Evolutionary conservation across 1,140 invertebrate genomes (phyloP), one percentile per base, ranked within the genome.

Genomic region (Platyscapa corneri): DNA sequence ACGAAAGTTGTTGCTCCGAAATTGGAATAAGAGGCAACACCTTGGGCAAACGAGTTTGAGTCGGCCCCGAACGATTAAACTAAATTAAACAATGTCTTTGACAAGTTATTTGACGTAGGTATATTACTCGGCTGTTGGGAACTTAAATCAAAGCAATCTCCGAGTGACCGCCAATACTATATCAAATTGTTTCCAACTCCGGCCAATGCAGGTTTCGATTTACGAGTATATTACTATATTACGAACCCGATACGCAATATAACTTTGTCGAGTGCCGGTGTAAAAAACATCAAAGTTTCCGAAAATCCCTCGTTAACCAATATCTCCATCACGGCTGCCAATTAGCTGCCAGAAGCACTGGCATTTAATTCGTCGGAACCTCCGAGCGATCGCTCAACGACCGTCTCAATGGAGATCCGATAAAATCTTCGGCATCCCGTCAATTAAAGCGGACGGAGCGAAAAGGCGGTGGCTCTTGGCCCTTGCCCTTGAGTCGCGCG

Each of bases 21-120:
- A 32, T 67, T 67, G 27, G 42, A 74, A 74, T 42, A 74, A 74
- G 42, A 42, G 42, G 1, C 23, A 42, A n/a, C 70, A 74, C 37
- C 70, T 42, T 42, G 1, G 30, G 27, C 70, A n/a, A 74, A 39
- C 10, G 20, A 42, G 27, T 42, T 74, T 10, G 23, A 39, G 67
- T 72, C 39, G n/a, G n/a, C 14, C 23, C 18, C 5, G 16, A 74
- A 3, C 16, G 27, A 27, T 74, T 74, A 74, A 74, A 74, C 23
- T 74, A 42, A 42, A 74, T 74, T 20, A 74, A 74, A 74, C 70
- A 74, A 74, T 76, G 75, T 34, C 60, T 83, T 77, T 78, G 82
- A 84, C 82, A 84, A 84, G 82, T 53, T 78, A 67, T 70, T 84
- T 77, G 75, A 77, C 30, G 74, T 34, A 49, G 60, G 75, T 49